Base-by-base conservation (phyloP, 1,140 invertebrate genomes). In the Drosophila ambigua region DNA sequence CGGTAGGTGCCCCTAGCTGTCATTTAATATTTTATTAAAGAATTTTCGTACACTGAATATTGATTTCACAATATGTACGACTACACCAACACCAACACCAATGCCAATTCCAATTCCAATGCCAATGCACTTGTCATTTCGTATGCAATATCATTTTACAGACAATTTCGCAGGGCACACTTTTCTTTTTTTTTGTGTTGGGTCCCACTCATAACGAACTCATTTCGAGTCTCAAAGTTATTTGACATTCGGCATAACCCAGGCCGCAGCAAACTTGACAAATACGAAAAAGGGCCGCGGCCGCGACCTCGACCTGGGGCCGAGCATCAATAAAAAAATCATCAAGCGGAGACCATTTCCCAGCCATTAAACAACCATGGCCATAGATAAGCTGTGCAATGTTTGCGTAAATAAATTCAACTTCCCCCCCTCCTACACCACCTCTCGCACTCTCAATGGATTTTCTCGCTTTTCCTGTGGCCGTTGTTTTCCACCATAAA, bases 331-430 rank as follows among this genome's bases (percentile, higher is more conserved):
- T 69, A 69, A 69, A 69, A 69, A 69, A 69, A 69, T 58, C 67
- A 71, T 71, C 67, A 71, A 49, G 54, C 67, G 45, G 51, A 49
- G 67, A 44, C 67, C 67, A 71, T 71, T 69, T 71, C 52, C 52
- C 67, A 15, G 67, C 65, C 67, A 74, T 76, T 67, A 49, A 60
- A 55, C 62, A 54, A 39, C 45, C 63, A 53, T 55, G 63, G 26
- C 73, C 73, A 76, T 76, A 76, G 73, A 76, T 76, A 76, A 76
- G 72, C 73, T 53, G 11, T 53, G 61, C 72, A 75, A 76, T 76
- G 73, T 76, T 76, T 76, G 73, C 72, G 72, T 76, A 76, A 76
- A 76, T 75, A 75, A 75, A 75, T 75, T 73, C 31, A 43, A 59
- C 58, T 26, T 54, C 54, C 45, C 2, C 31, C 9, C 31, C 9